A percentile compares a stretch with the other conserved stretches of the same genome.
Conservation (phyloP, 2,888 invertebrate genomes). For the Andrena camellia region DNA sequence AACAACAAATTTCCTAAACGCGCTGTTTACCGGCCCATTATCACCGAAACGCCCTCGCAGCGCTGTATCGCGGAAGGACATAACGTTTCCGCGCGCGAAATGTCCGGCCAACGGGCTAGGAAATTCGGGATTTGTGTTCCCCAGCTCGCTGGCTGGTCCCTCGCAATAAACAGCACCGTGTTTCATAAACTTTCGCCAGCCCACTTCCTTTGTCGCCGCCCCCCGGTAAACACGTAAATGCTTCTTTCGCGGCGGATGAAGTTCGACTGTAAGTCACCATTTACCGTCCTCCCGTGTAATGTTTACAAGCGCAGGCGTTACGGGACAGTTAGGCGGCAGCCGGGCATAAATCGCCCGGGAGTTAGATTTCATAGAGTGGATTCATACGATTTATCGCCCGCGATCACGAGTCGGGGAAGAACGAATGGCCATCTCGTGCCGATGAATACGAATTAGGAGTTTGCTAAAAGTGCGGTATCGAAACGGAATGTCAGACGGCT, state of each 20-base stretch:
- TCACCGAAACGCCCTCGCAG: conserved; percentile 1
- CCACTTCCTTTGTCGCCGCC: conserved; percentile 35
- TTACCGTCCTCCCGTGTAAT: conserved; percentile 34
- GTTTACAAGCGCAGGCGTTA: conserved; percentile 45
- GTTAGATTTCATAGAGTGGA: conserved; percentile 8
- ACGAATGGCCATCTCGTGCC: not conserved
- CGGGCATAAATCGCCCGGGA: conserved; percentile 36
- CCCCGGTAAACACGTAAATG: conserved; percentile 63
- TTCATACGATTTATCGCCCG: conserved; percentile 22
- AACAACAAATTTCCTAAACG: conserved; percentile 6
- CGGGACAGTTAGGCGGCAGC: conserved; percentile 27
- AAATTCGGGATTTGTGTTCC: conserved; percentile 49
- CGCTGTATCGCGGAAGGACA: conserved; percentile 20
- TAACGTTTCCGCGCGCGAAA: conserved; percentile 32
- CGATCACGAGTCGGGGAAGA: not conserved
- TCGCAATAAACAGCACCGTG: conserved; percentile 59
- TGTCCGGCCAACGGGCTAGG: conserved; percentile 4
- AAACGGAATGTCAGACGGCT: not conserved
- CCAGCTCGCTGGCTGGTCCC: conserved; percentile 6
- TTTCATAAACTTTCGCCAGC: conserved; percentile 63
- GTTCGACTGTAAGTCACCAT: conserved; percentile 61
- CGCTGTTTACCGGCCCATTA: not conserved
- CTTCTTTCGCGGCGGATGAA: conserved; percentile 52
- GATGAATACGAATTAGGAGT: conserved; percentile 13
- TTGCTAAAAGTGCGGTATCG: not conserved